Base-by-base conservation (phyloP, 2,113 vertebrate species). In the Oreochromis aureus region DNA sequence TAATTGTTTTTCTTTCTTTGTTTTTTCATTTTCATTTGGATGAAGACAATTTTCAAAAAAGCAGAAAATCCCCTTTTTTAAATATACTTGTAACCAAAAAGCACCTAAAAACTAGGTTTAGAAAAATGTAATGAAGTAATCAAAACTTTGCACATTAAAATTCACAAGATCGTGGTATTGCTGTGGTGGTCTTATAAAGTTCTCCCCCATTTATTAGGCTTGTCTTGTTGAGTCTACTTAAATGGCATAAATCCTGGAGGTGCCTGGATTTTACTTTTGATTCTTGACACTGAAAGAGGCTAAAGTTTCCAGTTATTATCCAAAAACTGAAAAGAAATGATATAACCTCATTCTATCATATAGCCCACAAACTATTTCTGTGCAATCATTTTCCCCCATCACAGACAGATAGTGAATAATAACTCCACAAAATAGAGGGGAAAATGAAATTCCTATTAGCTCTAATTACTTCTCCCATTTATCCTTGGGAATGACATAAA, bases 361-460 rank as follows among this genome's bases (percentile, higher is more conserved):
- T 69, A 85, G 5, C 46, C 36, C 9, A 83, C 44, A 56, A 87
- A 83, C 86, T 89, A 86, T 90, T 89, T 86, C 91, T 89, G 10
- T 84, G 48, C 41, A 66, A 80, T 83, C 36, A 4, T 86, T 81
- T 90, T 13, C 80, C 63, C 71, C 41, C 69, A 83, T 87, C 91
- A 83, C 58, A 84, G 84, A 85, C 81, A 90, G 89, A 95, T 87
- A 92, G 81, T 93, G 93, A 94, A 91, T 94, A 92, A 95, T 94
- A 92, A 90, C 89, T 87, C 55, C 71, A 92, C 80, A 91, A 93
- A 94, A 94, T 90, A 89, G 92, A 89, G 81, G 22, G 88, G 91
- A 80, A 93, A 93, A 93, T 94, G 92, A 93, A 96, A 94, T 96
- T 94, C 93, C 88, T 95, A 96, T 96, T 95, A 96, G 92, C 91